Evolutionary conservation across 2,113 vertebrate genomes (phyloP), one percentile per base, ranked within the genome.

Genomic region (Desmodus rotundus): DNA sequence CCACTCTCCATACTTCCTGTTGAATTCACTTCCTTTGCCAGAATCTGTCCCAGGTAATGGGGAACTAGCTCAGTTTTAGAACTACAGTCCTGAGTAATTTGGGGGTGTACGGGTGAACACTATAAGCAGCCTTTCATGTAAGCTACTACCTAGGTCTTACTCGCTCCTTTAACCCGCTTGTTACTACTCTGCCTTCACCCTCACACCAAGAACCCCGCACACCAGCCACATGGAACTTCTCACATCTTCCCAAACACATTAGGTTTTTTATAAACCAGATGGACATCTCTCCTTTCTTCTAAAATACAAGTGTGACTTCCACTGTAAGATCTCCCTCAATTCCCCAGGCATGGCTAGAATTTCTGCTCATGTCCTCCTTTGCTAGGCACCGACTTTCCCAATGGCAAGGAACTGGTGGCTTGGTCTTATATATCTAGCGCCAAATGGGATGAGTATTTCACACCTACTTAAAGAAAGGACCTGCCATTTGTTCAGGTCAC

Each of bases 91-190:
- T 4, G 13, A 50, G 45, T n/a, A 16, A 41, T 65, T 41, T 28
- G 20, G 12, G 22, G 6, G 15, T 47, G 11, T 41, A 11, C 0
- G 0, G 43, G 19, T 28, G 15, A 52, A n/a, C 14, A 4, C 9
- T 15, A 33, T 11, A 50, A 63, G 26, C 3, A 31, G 8, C 36
- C 45, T 54, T 36, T 4, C 3, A 3, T 2, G 2, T 28, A 33
- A 72, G 26, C 12, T 24, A 7, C 11, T 13, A 5, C 20, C 19
- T 36, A 14, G 24, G 38, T 28, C 65, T 36, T 1, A 20, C 4
- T 28, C 9, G 61, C n/a, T 56, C 50, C 36, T 12, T 12, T 22
- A 45, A 36, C 63, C 52, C 14, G 5, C 38, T 65, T 33, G 58
- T 65, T 26, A 12, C 4, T 7, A 15, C n/a, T 41, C 63, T 24